Base-by-base conservation (phyloP, 2,113 vertebrate genomes). In the Sinocyclocheilus maitianheensis region DNA sequence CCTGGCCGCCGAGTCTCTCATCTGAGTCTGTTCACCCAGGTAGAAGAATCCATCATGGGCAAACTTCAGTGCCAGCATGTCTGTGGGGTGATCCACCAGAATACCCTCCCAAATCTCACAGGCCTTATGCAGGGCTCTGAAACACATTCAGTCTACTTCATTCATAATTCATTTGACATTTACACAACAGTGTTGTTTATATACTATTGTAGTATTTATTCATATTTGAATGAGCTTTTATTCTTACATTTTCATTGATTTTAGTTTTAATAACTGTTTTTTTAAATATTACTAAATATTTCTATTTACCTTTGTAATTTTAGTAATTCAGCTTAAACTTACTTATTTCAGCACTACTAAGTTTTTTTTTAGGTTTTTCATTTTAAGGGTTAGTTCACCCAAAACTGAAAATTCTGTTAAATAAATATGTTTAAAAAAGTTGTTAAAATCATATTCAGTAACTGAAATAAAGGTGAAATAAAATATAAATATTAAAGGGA, bases 21-120 rank as follows among this genome's bases (percentile, higher is more conserved):
- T 96, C 86, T 93, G 95, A 2, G 37, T 77, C 12, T 95, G 95
- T 40, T 93, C 88, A 34, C 98, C 98, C 87, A 96, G 87, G 92
- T 96, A 98, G 91, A 99, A 99, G 58, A 96, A 98, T 58, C 93
- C 60, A 48, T 98, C 97, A 0, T 99, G 97, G 80, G 96, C 91
- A 78, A 99, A 97, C 88, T 94, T 99, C 48, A 99, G 92, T 16
- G 98, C 98, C 87, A 99, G 77, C 91, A 99, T 67, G 85, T 99
- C 98, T 0, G 96, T 98, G 0, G 97, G 98, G 85, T 99, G 93
- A 77, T 93, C 96, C 24, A 93, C 88, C 26, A 99, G 94, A 85
- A 99, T 97, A 89, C 95, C 90, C 6, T 99, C 97, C 98, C 98
- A 99, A 0, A 92, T 55, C 0, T 94, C 92, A 65, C 95, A 96